A percentile compares a stretch with the other conserved stretches of the same genome.
Conservation (phyloP, 2,113 vertebrate genomes). For the Rousettus leschenaultii region DNA sequence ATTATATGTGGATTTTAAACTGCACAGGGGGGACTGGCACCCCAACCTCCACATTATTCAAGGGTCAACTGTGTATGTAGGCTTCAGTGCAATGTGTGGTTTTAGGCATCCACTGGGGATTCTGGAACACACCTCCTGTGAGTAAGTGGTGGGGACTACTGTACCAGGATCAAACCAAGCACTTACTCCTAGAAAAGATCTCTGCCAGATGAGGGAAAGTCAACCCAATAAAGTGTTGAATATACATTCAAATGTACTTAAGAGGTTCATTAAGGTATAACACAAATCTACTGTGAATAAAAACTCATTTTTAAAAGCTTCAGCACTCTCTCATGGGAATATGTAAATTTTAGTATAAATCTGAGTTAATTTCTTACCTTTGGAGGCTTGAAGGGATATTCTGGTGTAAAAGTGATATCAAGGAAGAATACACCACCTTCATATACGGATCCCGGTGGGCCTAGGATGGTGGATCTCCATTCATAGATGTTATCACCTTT, state of each 20-base stretch:
- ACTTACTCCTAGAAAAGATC: not conserved
- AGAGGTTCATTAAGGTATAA: not conserved
- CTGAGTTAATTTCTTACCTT: slow-evolving; percentile 86
- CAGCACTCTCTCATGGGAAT: not conserved
- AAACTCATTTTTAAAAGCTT: not conserved
- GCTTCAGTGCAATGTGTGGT: not conserved
- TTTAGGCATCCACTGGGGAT: too few species aligned
- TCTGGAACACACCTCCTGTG: not conserved
- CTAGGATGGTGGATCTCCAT: slow-evolving; percentile 97
- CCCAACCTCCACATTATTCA: not conserved
- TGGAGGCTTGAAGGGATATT: slow-evolving; percentile 98
- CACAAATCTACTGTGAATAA: not conserved
- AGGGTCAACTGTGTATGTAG: not conserved
- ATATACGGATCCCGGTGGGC: slow-evolving; percentile 95
- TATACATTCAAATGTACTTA: not conserved
- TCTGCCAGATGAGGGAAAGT: not conserved
- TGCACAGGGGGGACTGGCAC: not conserved
- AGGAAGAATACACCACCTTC: slow-evolving; percentile 97
- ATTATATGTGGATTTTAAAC: not conserved
- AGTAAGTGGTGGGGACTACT: too few species aligned
- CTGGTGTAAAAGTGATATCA: slow-evolving; percentile 95
- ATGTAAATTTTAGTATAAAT: not conserved
- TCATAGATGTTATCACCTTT: slow-evolving; percentile 98
- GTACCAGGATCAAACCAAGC: not conserved
- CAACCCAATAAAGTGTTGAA: not conserved